Conservation (phyloP, 2,113 vertebrate species). For the Cathartes aura region DNA sequence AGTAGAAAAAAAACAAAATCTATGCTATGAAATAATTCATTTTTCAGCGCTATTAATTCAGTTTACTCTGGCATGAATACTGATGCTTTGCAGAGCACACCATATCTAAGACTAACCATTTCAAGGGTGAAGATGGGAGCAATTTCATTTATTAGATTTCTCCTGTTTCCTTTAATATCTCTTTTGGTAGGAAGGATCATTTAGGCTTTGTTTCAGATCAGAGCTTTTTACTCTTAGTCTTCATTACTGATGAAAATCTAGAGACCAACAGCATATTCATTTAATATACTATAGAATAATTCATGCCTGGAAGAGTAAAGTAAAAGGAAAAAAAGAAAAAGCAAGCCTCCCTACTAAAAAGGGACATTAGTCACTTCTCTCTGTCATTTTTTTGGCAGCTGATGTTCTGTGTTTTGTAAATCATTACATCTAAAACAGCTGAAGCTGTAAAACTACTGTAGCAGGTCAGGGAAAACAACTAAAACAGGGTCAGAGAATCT, state of each 20-base stretch:
- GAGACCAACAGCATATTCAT: neutral
- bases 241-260: conserved; percentile 17
- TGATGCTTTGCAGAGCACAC: neutral
- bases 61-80: neutral
- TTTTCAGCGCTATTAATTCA: neutral
- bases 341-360: neutral
- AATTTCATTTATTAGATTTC: neutral
- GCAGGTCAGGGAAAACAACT: neutral
- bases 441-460: conserved; percentile 1
- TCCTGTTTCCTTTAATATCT: conserved; percentile 7
- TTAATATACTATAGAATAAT: neutral
- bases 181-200: neutral
- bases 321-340: neutral
- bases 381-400: neutral
- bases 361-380: neutral
- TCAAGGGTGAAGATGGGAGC: neutral
- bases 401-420: neutral
- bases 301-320: neutral
- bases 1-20: neutral
- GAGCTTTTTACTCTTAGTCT: neutral
- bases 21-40: neutral
- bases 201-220: conserved; percentile 10
- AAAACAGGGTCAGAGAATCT: neutral
- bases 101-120: neutral
- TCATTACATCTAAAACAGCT: neutral